A percentile compares a stretch with the other conserved stretches of the same genome.
phyloP scores from a whole-genome alignment of 2,888 invertebrate genomes.

The Griposia aprilina region DNA sequence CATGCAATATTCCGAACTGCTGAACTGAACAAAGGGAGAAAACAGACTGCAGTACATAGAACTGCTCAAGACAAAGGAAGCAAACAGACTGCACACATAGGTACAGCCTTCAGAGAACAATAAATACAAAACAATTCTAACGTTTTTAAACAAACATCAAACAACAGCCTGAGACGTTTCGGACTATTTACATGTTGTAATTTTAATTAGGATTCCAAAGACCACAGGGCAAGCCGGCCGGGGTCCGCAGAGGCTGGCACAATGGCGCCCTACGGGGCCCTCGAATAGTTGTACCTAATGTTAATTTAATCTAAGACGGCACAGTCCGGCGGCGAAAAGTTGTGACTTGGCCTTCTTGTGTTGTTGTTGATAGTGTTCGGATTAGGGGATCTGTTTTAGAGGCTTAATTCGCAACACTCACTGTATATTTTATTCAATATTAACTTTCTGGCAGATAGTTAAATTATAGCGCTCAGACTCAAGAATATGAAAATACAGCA shows the following conservation, averaged over 20 bases:
- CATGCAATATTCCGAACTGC: conserved; percentile 10
- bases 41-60: conserved; percentile 5
- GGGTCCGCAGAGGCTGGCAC: conserved; percentile 68
- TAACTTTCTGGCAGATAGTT: no score
- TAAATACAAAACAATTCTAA: conserved; percentile 64
- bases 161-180: conserved; percentile 76
- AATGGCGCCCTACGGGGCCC: conserved; percentile 75
- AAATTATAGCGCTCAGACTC: no score
- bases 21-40: conserved; percentile 52
- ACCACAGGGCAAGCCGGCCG: conserved; percentile 79
- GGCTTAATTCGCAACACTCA: neutral
- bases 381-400: conserved; percentile 48
- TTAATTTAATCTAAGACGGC: conserved; percentile 89
- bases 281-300: conserved; percentile 88
- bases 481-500: no score
- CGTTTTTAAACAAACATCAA: conserved; percentile 82
- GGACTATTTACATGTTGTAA: conserved; percentile 88
- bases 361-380: conserved; percentile 74
- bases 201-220: conserved; percentile 88
- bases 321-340: conserved; percentile 83
- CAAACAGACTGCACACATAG: conserved; percentile 27
- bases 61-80: conserved; percentile 46
- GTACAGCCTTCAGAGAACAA: conserved; percentile 53
- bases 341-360: conserved; percentile 84
- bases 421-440: neutral